Percentiles rank a stretch among this genome's conserved stretches.
These are phyloP conservation scores for Nannobrachium achirus DNA, from an alignment of 2,113 vertebrate genomes.

Conservation along the genomic window DNA sequence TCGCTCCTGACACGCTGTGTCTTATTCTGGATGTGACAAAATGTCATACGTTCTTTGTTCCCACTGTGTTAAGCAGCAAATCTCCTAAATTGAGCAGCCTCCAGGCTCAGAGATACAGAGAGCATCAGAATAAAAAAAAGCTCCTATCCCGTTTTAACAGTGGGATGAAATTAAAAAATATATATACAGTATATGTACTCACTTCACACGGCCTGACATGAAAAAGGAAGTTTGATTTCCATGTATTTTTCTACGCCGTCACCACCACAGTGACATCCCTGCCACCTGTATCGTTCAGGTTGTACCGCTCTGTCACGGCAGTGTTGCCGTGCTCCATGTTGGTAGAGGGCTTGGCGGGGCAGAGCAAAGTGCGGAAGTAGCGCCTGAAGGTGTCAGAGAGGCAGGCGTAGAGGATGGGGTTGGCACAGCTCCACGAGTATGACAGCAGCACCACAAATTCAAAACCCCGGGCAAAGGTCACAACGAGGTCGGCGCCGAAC, in stretches of 20 bases:
- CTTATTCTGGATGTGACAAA: no score
- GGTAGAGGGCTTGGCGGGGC: conserved; percentile 53
- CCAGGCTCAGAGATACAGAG: no score
- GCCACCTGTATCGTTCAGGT: conserved; percentile 54
- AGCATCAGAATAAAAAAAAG: no score
- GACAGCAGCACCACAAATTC: conserved; percentile 79
- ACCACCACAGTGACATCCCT: conserved; percentile 48
- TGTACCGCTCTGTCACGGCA: conserved; percentile 60
- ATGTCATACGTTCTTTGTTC: no score
- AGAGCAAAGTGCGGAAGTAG: conserved; percentile 74
- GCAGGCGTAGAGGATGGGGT: conserved; percentile 80
- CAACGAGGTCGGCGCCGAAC: conserved; percentile 6
- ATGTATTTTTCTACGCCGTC: conserved; percentile 29
- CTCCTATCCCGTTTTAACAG: no score
- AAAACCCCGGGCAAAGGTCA: conserved; percentile 65
- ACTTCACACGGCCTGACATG: background rate
- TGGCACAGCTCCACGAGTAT: conserved; percentile 82
- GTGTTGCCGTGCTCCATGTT: conserved; percentile 46
- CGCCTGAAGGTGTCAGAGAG: conserved; percentile 75
- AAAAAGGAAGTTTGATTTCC: background rate
- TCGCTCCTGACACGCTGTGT: no score
- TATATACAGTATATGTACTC: no score
- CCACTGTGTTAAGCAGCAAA: no score
- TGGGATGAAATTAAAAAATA: no score
- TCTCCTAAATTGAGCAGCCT: no score